Evolutionary conservation across 2,888 invertebrate genomes (phyloP), one percentile per base, ranked within the genome.

Genomic region (Oxytorus armatus): DNA sequence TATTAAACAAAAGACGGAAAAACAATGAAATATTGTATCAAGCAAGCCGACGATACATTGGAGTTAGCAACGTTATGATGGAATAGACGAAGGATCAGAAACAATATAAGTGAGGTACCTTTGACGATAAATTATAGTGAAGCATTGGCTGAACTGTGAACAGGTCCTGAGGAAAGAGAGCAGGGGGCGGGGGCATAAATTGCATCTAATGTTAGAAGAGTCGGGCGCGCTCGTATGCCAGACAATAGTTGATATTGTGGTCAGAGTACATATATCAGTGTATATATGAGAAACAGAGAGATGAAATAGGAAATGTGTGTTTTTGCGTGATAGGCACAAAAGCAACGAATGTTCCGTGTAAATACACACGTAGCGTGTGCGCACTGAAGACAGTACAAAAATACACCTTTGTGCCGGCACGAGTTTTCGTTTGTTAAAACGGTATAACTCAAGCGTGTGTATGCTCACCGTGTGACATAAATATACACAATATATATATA

Each of bases 371-470:
- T n/a, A 51, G 51, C 59, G 59, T 33, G 66, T 39, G 66, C 44
- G 47, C 73, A 61, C 18, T 55, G 16, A 74, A 66, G 51, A 63
- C 49, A 29, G 74, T 63, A 79, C 79, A 29, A 79, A 79, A 79
- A 79, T 70, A 75, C 51, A 49, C 16, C 63, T 57, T 75, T 74
- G 77, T 68, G 73, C 25, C 73, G 68, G 11, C 59, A 59, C 21
- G 33, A 59, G 53, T 63, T 73, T 51, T 39, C 21, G 36, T 61
- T 57, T 51, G 49, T 51, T 53, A 42, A 73, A 73, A 63, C 39
- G 36, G 5, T 16, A 53, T 29, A 51, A 36, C 16, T 23, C 42
- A 68, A 61, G 63, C 73, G 42, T 49, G 49, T 61, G 42, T 53
- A 21, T 36, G 25, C 53, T 36, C 53, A 21, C 47, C 23, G 39